These are phyloP conservation scores for Leucophora obtusa DNA, from an alignment of 2,888 invertebrate species.

Conservation along the genomic window DNA sequence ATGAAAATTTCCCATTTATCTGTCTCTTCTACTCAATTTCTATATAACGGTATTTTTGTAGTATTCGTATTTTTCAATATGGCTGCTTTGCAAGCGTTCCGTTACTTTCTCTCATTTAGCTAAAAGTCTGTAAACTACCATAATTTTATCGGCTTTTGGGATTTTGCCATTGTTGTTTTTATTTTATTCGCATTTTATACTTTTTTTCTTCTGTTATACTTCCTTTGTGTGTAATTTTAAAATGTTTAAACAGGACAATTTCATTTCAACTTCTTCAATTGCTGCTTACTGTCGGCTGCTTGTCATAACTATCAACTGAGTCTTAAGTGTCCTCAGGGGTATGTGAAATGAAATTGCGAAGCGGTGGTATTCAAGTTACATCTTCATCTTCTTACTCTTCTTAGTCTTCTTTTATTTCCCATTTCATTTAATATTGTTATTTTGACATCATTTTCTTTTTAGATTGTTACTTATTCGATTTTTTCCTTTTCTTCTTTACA, in stretches of 20 bases:
- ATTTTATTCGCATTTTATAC: constrained; percentile 59
- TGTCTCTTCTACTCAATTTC: constrained; percentile 40
- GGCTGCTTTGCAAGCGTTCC: constrained; percentile 60
- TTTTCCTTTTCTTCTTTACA: constrained; percentile 28
- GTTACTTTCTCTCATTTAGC: constrained; percentile 48
- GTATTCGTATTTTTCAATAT: constrained; percentile 65
- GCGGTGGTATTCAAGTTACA: constrained; percentile 57
- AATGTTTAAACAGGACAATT: constrained; percentile 62
- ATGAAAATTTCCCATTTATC: background rate
- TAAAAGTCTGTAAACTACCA: constrained; percentile 47
- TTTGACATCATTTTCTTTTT: constrained; percentile 69
- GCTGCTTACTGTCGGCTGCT: constrained; percentile 27
- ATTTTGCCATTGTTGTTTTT: constrained; percentile 34
- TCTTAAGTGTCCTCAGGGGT: constrained; percentile 77
- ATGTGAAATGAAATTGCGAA: constrained; percentile 58
- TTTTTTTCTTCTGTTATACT: constrained; percentile 53
- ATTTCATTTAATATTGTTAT: constrained; percentile 72
- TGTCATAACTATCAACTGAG: constrained; percentile 63
- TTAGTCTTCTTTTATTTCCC: no score
- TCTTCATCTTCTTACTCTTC: constrained; percentile 47
- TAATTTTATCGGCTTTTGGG: constrained; percentile 58
- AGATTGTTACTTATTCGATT: constrained; percentile 12
- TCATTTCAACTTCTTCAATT: constrained; percentile 20
- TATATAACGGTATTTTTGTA: constrained; percentile 25
- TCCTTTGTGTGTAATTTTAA: constrained; percentile 74